A percentile compares a stretch with the other conserved stretches of the same genome.
phyloP scores from a whole-genome alignment of 2,113 vertebrate species.

The Saiga tatarica region DNA sequence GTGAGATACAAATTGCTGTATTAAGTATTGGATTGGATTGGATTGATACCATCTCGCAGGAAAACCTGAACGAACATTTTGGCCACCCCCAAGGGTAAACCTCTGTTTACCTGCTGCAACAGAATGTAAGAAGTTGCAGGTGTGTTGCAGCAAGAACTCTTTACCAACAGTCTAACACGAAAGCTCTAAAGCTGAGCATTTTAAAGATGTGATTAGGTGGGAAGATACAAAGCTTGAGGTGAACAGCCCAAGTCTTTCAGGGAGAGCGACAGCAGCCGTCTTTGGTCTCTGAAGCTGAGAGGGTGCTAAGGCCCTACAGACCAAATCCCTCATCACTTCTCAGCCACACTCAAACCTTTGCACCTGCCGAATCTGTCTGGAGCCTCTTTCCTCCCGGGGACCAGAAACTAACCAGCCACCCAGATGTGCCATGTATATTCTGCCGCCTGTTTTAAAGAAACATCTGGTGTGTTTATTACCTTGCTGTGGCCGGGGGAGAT shows the following conservation, averaged over 20 bases:
- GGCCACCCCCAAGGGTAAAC: neutral
- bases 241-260: neutral
- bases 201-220: neutral
- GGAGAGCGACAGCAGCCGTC: neutral
- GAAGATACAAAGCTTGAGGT: neutral
- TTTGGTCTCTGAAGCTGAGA: neutral
- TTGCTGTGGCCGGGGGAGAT: neutral
- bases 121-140: neutral
- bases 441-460: slow-evolving; percentile 20
- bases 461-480: neutral
- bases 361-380: neutral
- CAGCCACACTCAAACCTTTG: neutral
- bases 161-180: neutral
- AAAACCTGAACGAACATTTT: neutral
- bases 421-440: neutral
- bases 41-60: neutral
- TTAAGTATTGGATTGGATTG: neutral
- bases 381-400: neutral
- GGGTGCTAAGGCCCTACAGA: neutral
- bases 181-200: neutral
- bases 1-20: neutral
- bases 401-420: neutral
- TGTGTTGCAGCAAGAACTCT: neutral
- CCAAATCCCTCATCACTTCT: neutral
- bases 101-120: neutral